Conservation (phyloP, 2,113 vertebrate species). For the Clupea harengus region DNA sequence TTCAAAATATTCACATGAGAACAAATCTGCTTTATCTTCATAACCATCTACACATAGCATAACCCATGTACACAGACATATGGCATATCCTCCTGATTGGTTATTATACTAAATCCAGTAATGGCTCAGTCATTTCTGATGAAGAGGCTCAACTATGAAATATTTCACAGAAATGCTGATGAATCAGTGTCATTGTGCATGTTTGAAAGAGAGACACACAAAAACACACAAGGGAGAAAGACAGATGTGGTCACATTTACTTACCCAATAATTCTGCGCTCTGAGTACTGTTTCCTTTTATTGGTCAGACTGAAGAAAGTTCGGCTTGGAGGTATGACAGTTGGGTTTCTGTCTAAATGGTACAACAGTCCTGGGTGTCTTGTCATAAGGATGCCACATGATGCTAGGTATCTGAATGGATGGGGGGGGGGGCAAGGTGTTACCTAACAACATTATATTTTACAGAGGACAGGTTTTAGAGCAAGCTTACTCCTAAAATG, state of each 20-base stretch:
- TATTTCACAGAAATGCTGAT: too few species aligned
- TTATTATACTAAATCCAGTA: too few species aligned
- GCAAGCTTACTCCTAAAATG: conserved; percentile 25
- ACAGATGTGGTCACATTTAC: neutral
- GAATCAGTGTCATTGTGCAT: too few species aligned
- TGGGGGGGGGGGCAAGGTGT: neutral
- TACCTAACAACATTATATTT: conserved; percentile 28
- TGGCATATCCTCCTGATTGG: too few species aligned
- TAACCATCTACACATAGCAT: too few species aligned
- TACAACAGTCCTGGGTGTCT: conserved; percentile 61
- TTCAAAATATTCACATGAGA: too few species aligned
- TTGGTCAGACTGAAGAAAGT: conserved; percentile 86
- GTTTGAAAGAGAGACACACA: too few species aligned
- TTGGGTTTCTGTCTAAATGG: conserved; percentile 55
- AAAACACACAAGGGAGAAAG: too few species aligned
- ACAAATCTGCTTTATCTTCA: too few species aligned
- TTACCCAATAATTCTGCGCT: conserved; percentile 90
- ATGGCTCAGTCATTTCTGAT: too few species aligned
- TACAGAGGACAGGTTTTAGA: conserved; percentile 13
- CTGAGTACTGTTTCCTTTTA: conserved; percentile 90
- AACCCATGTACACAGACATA: too few species aligned
- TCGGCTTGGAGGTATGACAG: conserved; percentile 63
- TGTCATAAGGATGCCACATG: conserved; percentile 74
- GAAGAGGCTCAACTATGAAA: too few species aligned
- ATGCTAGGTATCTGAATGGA: conserved; percentile 71